Conservation (phyloP, 1,140 invertebrate genomes). For the Microvelia longipes region DNA sequence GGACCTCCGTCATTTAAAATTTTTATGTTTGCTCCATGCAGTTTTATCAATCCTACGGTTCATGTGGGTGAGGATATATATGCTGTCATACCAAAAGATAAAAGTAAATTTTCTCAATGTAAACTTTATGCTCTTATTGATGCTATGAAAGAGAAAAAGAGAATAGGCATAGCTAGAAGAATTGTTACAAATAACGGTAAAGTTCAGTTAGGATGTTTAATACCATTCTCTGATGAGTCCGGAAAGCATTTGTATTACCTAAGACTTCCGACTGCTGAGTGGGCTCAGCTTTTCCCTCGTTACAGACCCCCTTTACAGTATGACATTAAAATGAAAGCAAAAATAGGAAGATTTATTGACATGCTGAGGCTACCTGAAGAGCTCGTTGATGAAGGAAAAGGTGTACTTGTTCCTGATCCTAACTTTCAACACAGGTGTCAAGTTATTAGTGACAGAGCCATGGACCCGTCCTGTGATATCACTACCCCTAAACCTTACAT, state of each 20-base stretch:
- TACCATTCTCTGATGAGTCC: constrained; percentile 13
- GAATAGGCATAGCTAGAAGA: constrained; percentile 9
- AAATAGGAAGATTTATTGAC: constrained; percentile 5
- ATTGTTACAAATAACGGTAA: constrained; percentile 12
- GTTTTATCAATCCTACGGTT: constrained; percentile 6
- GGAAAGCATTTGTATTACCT: constrained; percentile 14
- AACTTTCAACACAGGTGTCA: constrained; percentile 8
- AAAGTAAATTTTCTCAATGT: not conserved
- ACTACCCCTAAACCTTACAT: not conserved
- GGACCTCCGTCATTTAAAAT: constrained; percentile 8
- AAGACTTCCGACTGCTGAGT: constrained; percentile 10
- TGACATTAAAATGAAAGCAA: not conserved
- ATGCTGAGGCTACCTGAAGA: not conserved
- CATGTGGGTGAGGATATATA: constrained; percentile 9
- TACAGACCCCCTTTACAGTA: not conserved
- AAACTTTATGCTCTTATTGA: constrained; percentile 10
- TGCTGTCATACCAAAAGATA: constrained; percentile 4
- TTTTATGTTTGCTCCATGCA: constrained; percentile 5
- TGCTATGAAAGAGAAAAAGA: constrained; percentile 8
- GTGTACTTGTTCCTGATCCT: constrained; percentile 1
- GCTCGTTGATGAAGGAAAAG: constrained; percentile 5
- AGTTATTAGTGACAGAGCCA: not conserved
- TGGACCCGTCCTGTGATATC: not conserved
- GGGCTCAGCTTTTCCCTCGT: constrained; percentile 2
- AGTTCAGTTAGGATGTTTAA: constrained; percentile 4